Conservation (phyloP, 2,888 invertebrate genomes). For the Ophraella communa region DNA sequence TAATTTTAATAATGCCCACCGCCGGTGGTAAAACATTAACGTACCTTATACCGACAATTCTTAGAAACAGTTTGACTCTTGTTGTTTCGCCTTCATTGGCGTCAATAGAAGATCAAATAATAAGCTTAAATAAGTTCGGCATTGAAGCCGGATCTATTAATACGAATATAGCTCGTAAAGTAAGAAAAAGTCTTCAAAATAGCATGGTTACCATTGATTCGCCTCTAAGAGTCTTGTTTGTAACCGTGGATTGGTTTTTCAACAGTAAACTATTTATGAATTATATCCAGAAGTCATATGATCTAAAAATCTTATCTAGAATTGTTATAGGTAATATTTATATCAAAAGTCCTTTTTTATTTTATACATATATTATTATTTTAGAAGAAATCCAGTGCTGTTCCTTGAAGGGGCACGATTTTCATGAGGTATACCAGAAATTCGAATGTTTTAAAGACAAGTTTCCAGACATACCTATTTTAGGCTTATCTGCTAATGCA, state of each 20-base stretch:
- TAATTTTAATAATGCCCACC: constrained; percentile 86
- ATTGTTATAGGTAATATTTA: constrained; percentile 79
- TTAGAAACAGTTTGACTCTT: constrained; percentile 69
- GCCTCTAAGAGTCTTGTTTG: constrained; percentile 78
- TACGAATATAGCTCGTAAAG: constrained; percentile 68
- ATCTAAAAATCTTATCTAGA: constrained; percentile 71
- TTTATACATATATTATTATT: constrained; percentile 15
- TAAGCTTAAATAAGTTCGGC: constrained; percentile 69
- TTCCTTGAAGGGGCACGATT: constrained; percentile 95
- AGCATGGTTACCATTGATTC: constrained; percentile 54
- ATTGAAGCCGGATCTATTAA: constrained; percentile 74
- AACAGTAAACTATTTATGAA: constrained; percentile 88
- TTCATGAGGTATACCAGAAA: constrained; percentile 88
- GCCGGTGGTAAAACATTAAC: constrained; percentile 92
- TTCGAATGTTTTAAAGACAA: constrained; percentile 80
- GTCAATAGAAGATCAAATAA: constrained; percentile 89
- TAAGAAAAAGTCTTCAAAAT: constrained; percentile 55
- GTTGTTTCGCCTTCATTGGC: constrained; percentile 86
- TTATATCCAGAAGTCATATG: constrained; percentile 81
- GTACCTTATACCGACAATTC: constrained; percentile 83
- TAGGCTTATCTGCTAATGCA: constrained; percentile 92
- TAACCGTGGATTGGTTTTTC: constrained; percentile 88
- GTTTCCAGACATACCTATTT: constrained; percentile 81
- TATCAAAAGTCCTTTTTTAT: neutral
- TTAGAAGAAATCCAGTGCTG: constrained; percentile 89